These are phyloP conservation scores for Lamproptera curius DNA, from an alignment of 2,888 invertebrate genomes.

Conservation along the genomic window DNA sequence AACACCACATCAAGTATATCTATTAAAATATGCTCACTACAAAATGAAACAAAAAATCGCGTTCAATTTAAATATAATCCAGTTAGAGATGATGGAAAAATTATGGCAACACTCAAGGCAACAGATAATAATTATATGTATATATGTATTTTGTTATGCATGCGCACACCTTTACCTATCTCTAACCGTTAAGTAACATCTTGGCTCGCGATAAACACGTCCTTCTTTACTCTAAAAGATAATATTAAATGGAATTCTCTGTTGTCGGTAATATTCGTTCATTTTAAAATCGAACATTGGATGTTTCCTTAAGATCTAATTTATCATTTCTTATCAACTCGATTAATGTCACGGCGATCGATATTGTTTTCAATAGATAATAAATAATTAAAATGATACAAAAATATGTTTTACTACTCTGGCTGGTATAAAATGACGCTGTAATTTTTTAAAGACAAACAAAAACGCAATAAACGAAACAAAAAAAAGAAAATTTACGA, in stretches of 20 bases:
- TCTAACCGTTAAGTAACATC: conserved; percentile 34
- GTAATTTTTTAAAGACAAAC: no score
- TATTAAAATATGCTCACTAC: no score
- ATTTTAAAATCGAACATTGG: background rate
- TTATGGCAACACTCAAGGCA: conserved; percentile 30
- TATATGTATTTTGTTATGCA: conserved; percentile 42
- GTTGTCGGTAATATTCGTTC: background rate
- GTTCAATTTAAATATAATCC: no score
- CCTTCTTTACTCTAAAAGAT: conserved; percentile 39
- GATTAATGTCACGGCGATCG: conserved; percentile 50
- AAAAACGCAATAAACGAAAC: no score
- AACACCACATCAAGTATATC: no score
- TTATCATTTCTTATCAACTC: conserved; percentile 34
- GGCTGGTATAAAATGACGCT: no score
- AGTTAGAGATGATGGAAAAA: conserved; percentile 1
- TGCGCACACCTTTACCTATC: conserved; percentile 31
- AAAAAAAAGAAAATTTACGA: no score
- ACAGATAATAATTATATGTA: conserved; percentile 45
- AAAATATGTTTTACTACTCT: background rate
- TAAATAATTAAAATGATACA: conserved; percentile 9
- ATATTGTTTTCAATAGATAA: conserved; percentile 26
- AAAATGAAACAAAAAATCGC: no score
- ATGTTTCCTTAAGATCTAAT: conserved; percentile 27
- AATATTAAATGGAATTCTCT: conserved; percentile 27
- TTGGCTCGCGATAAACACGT: conserved; percentile 32